Conservation (phyloP, 1,140 invertebrate genomes). For the Subanguina moxae region DNA sequence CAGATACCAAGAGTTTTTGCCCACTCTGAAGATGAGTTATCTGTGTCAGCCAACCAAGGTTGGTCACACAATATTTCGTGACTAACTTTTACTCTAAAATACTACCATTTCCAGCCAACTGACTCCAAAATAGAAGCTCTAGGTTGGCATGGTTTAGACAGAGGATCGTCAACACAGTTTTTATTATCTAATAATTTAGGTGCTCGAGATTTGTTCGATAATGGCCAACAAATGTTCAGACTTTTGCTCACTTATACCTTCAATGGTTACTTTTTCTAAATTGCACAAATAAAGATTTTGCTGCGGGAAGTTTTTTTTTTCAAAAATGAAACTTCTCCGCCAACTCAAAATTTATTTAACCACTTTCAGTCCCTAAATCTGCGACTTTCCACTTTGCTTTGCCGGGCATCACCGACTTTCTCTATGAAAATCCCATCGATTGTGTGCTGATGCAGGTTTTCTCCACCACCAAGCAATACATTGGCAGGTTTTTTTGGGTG, state of each 20-base stretch:
- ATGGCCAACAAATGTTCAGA: conserved; percentile 37
- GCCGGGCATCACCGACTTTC: conserved; percentile 75
- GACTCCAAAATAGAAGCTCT: conserved; percentile 38
- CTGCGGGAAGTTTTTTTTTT: too few species aligned
- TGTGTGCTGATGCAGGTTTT: conserved; percentile 93
- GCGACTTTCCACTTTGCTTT: conserved; percentile 33
- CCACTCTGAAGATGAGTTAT: conserved; percentile 29
- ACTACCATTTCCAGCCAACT: conserved; percentile 20
- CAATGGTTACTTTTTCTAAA: conserved; percentile 21
- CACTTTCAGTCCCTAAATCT: conserved; percentile 39
- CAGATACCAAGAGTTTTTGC: conserved; percentile 37
- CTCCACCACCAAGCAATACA: conserved; percentile 80
- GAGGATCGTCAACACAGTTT: not conserved
- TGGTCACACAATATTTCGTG: too few species aligned
- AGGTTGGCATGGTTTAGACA: not conserved
- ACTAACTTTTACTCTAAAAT: too few species aligned
- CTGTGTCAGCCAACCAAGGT: conserved; percentile 9
- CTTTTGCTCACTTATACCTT: conserved; percentile 37
- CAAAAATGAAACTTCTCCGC: too few species aligned
- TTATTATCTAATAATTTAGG: not conserved
- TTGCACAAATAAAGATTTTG: too few species aligned
- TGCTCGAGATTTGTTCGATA: conserved; percentile 31
- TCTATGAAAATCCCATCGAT: conserved; percentile 91
- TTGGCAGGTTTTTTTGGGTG: too few species aligned
- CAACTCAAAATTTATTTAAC: not conserved